Base-by-base conservation (phyloP, 2,797 vertebrate genomes). In the Phalloptychus januarius region DNA sequence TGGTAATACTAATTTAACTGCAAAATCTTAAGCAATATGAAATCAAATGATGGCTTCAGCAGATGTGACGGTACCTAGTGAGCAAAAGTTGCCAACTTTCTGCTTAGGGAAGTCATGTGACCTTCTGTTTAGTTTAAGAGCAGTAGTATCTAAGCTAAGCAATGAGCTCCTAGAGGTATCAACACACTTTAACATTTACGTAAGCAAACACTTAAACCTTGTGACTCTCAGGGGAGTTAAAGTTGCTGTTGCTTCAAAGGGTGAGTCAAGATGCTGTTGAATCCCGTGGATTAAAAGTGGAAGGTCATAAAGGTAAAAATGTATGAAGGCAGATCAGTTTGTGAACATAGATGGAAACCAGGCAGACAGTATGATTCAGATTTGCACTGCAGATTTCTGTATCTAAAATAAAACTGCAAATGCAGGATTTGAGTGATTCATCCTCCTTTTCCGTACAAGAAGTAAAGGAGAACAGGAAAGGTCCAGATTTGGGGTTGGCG, bases 371-470 rank as follows among this genome's bases (percentile, higher is more conserved):
- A n/a, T 44, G 75, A 67, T 52, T 1, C 28, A 36, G 28, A 5
- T 78, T 70, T 33, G 20, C 40, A 16, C 23, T 40, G 36, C n/a
- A 58, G 12, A 56, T 20, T 69, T 58, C 46, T 0, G n/a, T 36
- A 7, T 75, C 72, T 61, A 72, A 72, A 76, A 52, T 72, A 28
- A 76, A 61, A 18, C 45, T 0, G 13, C 2, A 46, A 31, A 38
- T 63, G 28, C 61, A 70, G 4, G 7, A 45, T 74, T 28, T 0
- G 11, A 0, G 40, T 72, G 75, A 82, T 7, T 83, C 80, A 77
- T 25, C 8, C 0, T 13, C 71, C 69, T 74, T 38, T n/a, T 16
- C 13, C n/a, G 56, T 72, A n/a, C 20, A 54, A 75, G 42, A 28
- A 38, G 7, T 46, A 28, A 44, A 33, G 42, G 23, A 0, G 72